These are phyloP conservation scores for Meleagris gallopavo DNA, from an alignment of 2,113 vertebrate genomes.

Conservation along the genomic window DNA sequence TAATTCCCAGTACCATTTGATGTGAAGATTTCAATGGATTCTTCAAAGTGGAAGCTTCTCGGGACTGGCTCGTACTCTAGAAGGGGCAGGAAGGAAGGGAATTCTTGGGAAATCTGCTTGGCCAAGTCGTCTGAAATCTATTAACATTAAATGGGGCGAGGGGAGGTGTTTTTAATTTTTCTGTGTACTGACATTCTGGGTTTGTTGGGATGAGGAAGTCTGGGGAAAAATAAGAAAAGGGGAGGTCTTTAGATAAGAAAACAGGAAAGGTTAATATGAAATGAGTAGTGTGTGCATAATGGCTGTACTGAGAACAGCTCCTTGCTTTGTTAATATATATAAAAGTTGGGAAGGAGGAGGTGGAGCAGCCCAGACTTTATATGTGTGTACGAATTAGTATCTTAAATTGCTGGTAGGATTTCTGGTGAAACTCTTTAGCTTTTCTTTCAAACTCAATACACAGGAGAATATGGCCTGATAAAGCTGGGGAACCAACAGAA, in stretches of 20 bases:
- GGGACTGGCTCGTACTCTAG: background rate
- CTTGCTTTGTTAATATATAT: slow-evolving; percentile 21
- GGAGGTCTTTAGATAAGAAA: background rate
- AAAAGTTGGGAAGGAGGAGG: slow-evolving; percentile 16
- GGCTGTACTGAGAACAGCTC: background rate
- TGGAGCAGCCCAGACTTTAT: background rate
- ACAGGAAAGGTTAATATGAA: background rate
- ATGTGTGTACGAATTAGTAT: background rate
- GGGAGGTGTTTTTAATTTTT: background rate
- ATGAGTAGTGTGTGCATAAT: background rate
- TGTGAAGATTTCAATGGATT: background rate
- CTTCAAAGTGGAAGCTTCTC: background rate
- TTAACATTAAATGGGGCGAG: rapidly evolving
- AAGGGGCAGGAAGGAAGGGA: background rate
- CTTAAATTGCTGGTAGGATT: background rate
- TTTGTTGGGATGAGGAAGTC: background rate
- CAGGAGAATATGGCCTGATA: background rate
- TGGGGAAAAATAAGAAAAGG: background rate
- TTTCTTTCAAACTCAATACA: background rate
- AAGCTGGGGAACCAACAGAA: background rate
- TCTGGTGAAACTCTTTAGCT: background rate
- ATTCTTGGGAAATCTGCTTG: background rate
- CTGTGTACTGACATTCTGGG: background rate
- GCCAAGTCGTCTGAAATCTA: background rate
- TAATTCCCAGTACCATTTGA: background rate